Evolutionary conservation across 2,888 invertebrate species (phyloP).

Genomic region (Halictus quadricinctus): DNA sequence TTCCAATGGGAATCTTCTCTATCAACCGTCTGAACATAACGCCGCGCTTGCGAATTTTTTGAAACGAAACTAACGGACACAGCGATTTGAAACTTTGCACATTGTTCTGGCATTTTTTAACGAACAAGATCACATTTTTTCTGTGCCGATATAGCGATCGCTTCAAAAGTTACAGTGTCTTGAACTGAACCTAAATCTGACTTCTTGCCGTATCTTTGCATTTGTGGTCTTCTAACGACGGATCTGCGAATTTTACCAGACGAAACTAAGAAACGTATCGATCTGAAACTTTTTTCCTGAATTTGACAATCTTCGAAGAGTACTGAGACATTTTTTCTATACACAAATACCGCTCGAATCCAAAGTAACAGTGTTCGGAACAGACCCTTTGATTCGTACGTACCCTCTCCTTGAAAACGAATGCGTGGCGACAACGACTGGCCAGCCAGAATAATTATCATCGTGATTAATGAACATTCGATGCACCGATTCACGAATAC

Average conservation of each 20-base stretch:
- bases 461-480: not conserved
- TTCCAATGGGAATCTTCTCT: not conserved
- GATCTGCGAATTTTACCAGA: not conserved
- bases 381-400: not conserved
- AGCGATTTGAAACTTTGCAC: not conserved
- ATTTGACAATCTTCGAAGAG: not conserved
- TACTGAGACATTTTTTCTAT: not conserved
- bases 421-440: not conserved
- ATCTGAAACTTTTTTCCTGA: not conserved
- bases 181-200: not conserved
- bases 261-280: not conserved
- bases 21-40: not conserved
- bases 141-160: fast-evolving
- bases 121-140: not conserved
- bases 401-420: not conserved
- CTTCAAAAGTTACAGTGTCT: not conserved
- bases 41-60: not conserved
- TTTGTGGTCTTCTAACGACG: not conserved
- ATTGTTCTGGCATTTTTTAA: not conserved
- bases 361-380: not conserved
- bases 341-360: not conserved
- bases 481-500: not conserved
- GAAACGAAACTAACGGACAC: not conserved
- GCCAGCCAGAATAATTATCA: not conserved
- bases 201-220: not conserved